Evolutionary conservation across 2,888 invertebrate species (phyloP).

Genomic region (Rhagium mordax): DNA sequence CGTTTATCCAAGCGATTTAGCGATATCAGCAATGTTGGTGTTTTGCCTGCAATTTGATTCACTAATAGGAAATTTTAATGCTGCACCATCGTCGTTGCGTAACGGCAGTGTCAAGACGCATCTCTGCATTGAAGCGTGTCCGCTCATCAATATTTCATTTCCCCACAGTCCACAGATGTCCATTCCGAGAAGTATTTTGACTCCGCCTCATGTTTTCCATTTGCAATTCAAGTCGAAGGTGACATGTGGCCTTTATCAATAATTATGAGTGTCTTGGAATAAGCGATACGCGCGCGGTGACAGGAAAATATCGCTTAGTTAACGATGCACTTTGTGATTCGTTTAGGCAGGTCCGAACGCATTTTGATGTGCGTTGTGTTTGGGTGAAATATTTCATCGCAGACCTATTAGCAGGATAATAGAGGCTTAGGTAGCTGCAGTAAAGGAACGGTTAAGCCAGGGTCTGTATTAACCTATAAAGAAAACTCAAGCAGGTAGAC

Average conservation of each 20-base stretch:
- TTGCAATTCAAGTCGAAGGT: constrained; percentile 13
- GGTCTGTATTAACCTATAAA: too few relatives aligned
- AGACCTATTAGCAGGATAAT: too few relatives aligned
- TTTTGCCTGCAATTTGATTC: too few relatives aligned
- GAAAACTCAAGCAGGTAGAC: too few relatives aligned
- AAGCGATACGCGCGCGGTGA: not conserved
- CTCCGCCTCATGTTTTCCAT: constrained; percentile 8
- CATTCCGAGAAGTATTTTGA: constrained; percentile 18
- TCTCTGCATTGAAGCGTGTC: not conserved
- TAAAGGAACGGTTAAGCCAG: too few relatives aligned
- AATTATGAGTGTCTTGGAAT: constrained; percentile 7
- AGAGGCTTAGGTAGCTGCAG: too few relatives aligned
- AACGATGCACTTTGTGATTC: not conserved
- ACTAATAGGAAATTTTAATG: too few relatives aligned
- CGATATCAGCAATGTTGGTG: too few relatives aligned
- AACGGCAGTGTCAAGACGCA: not conserved
- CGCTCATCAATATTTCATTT: constrained; percentile 14
- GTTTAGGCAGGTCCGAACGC: too few relatives aligned
- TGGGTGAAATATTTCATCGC: too few relatives aligned
- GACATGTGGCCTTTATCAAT: constrained; percentile 18
- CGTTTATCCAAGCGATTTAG: too few relatives aligned
- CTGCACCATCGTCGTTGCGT: not conserved
- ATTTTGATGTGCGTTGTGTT: too few relatives aligned
- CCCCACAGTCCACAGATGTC: not conserved
- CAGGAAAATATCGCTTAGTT: not conserved